Conservation (phyloP, 2,113 vertebrate genomes). For the Aleadryas rufinucha region DNA sequence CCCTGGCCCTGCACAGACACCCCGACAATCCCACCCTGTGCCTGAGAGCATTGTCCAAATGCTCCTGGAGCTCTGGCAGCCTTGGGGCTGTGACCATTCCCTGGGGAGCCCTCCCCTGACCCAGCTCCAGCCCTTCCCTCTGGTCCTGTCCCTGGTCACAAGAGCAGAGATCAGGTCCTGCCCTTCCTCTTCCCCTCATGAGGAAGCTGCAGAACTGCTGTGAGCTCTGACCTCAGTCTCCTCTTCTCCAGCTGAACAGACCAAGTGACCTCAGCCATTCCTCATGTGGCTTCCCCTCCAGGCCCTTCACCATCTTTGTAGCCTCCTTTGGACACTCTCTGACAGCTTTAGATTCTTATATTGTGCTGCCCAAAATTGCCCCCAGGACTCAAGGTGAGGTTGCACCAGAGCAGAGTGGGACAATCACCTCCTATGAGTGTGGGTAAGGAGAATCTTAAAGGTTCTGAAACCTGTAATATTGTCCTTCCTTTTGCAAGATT, state of each 20-base stretch:
- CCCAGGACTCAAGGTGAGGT: background rate
- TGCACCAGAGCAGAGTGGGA: background rate
- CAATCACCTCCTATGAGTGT: background rate
- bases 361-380: background rate
- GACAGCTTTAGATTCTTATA: background rate
- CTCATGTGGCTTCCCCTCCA: background rate
- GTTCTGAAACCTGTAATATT: background rate
- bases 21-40: background rate
- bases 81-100: background rate
- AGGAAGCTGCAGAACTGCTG: background rate
- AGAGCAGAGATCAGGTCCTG: background rate
- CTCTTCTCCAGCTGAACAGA: background rate
- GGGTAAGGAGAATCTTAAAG: background rate
- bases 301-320: background rate
- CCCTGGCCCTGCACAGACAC: background rate
- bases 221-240: background rate
- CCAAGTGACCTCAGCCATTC: background rate
- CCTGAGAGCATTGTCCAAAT: accelerated
- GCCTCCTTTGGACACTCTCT: background rate
- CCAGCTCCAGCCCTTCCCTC: accelerated
- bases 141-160: background rate
- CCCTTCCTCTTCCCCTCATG: accelerated
- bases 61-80: background rate
- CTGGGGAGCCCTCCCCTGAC: background rate
- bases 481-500: background rate